phyloP scores from a whole-genome alignment of 2,888 invertebrate species.

The Dicyrtoma fusca region DNA sequence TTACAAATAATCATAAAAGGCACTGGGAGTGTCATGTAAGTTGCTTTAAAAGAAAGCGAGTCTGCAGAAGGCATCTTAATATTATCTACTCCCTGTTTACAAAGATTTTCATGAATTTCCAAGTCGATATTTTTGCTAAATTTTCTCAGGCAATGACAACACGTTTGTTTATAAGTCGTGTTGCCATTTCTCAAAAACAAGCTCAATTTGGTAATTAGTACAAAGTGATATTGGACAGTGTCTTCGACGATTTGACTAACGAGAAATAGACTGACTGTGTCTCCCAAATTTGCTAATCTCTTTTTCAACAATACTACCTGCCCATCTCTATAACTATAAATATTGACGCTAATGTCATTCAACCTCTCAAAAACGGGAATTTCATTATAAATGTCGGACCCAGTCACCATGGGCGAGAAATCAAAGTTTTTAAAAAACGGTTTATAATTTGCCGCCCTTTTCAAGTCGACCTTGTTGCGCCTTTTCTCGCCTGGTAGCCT shows the following conservation, averaged over 20 bases:
- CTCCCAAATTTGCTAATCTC: not conserved
- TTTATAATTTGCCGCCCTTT: not conserved
- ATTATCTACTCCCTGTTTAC: no score
- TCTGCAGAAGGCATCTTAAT: no score
- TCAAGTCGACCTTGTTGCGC: no score
- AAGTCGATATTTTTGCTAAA: no score
- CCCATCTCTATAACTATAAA: not conserved
- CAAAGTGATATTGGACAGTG: not conserved
- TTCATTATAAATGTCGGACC: not conserved
- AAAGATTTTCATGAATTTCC: not conserved
- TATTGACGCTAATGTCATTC: not conserved
- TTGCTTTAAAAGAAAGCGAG: no score
- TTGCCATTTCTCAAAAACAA: not conserved
- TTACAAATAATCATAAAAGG: not conserved
- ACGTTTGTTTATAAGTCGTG: no score
- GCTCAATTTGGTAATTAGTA: not conserved
- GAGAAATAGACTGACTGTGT: constrained; percentile 10
- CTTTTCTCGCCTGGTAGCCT: no score
- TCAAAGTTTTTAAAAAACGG: not conserved
- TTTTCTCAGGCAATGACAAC: no score
- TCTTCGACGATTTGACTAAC: not conserved
- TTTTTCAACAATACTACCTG: not conserved
- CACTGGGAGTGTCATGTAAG: not conserved
- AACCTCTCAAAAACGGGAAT: constrained; percentile 1
- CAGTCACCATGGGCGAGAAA: not conserved